These are phyloP conservation scores for Allygus modestus DNA, from an alignment of 2,888 invertebrate genomes.

Conservation along the genomic window DNA sequence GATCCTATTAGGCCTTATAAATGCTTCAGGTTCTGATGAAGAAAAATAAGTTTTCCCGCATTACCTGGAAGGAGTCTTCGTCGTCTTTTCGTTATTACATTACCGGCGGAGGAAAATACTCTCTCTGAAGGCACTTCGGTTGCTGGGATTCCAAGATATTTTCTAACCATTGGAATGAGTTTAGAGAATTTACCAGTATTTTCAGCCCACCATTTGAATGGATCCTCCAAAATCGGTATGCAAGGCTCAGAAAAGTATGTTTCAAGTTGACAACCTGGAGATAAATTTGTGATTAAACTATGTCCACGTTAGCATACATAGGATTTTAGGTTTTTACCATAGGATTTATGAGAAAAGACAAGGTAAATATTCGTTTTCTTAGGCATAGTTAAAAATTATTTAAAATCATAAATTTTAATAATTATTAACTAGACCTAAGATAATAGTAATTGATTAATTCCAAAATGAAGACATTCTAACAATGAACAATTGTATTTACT, in stretches of 20 bases:
- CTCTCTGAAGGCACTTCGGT: neutral
- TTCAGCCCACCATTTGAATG: neutral
- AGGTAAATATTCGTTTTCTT: too few relatives aligned
- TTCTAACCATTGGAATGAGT: neutral
- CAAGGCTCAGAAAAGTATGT: neutral
- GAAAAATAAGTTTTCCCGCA: neutral
- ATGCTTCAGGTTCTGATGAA: neutral
- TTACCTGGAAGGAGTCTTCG: conserved; percentile 3
- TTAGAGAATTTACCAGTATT: neutral
- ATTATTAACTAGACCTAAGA: too few relatives aligned
- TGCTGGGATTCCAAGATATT: neutral
- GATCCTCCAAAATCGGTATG: neutral
- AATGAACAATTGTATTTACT: too few relatives aligned
- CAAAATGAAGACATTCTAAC: too few relatives aligned
- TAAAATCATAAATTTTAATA: too few relatives aligned
- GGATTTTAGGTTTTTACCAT: too few relatives aligned
- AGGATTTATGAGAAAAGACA: too few relatives aligned
- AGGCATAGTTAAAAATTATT: too few relatives aligned
- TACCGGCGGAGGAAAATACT: neutral
- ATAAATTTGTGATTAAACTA: too few relatives aligned
- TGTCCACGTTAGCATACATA: too few relatives aligned
- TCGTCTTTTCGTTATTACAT: neutral
- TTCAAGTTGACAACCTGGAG: neutral
- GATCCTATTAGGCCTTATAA: too few relatives aligned
- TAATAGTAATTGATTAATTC: too few relatives aligned